Evolutionary conservation across 2,113 vertebrate genomes (phyloP), one percentile per base, ranked within the genome.

Genomic region (Rhabdomys dilectus): DNA sequence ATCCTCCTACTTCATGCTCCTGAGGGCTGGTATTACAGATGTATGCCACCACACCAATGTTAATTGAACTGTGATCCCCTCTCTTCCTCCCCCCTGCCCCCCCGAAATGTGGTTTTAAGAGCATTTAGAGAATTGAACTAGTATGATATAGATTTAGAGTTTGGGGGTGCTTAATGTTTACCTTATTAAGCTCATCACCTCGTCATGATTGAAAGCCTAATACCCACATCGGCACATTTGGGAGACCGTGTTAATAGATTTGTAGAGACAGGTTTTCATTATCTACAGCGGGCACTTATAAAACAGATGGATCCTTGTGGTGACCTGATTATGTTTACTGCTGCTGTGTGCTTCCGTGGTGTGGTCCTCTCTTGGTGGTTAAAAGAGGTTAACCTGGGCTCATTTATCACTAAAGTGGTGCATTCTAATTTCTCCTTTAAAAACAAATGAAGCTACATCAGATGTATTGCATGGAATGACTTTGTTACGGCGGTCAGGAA

Each of bases 21-120:
- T n/a, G 21, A 66, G 22, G 78, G 39, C 42, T 64, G 58, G 7
- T 48, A 6, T 64, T 51, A 36, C 3, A 26, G 72, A 26, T 42
- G 51, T 73, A 34, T 39, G 15, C 22, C 66, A 88, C 66, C 45
- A 45, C 24, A 75, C 10, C 11, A 22, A 17, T 42, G 53, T 13
- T 60, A 89, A 58, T 34, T 84, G 29, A 85, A 42, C 62, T 92
- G 42, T 66, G 31, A 51, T 51, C 10, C 51, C 51, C 10, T 10
- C 51, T 45, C 45, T 45, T 5, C 45, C 45, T 5, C 45, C 45
- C 45, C 45, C n/a, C n/a, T n/a, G 1, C 48, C 5, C 10, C 2
- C 6, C 51, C 13, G 34, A 66, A 88, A 58, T 88, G 48, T 91
- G 19, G 36, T 91, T 97, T 94, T 76, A 93, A 87, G n/a, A 90